Conservation (phyloP, 2,113 vertebrate species). For the Grantiella picta region DNA sequence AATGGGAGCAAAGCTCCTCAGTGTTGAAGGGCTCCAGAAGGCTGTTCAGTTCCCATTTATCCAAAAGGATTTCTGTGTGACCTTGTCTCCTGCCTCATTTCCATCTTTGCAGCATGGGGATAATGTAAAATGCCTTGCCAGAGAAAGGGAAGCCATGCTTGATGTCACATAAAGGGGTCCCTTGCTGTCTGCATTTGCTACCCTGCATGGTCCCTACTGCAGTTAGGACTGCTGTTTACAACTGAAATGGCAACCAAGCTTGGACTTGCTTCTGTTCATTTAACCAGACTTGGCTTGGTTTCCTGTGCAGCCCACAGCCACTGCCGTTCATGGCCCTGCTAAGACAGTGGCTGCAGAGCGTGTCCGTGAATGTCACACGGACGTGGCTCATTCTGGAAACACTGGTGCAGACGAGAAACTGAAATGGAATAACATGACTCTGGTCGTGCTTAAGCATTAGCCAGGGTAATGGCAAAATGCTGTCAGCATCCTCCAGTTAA, state of each 20-base stretch:
- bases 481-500: neutral
- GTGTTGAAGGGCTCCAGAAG: neutral
- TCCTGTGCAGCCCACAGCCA: neutral
- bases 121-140: neutral
- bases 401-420: neutral
- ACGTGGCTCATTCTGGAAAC: neutral
- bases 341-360: neutral
- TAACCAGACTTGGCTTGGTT: neutral
- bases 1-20: neutral
- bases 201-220: neutral
- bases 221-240: neutral
- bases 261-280: neutral
- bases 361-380: neutral
- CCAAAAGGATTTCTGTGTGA: neutral
- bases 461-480: neutral
- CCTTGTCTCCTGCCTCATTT: neutral
- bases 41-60: neutral
- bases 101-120: neutral
- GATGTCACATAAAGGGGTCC: neutral
- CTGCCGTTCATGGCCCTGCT: neutral
- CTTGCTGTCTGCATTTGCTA: neutral
- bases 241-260: neutral
- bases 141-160: neutral
- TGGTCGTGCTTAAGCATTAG: neutral
- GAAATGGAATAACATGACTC: neutral